Evolutionary conservation across 2,113 vertebrate species (phyloP).

Genomic region (Myocastor coypus): DNA sequence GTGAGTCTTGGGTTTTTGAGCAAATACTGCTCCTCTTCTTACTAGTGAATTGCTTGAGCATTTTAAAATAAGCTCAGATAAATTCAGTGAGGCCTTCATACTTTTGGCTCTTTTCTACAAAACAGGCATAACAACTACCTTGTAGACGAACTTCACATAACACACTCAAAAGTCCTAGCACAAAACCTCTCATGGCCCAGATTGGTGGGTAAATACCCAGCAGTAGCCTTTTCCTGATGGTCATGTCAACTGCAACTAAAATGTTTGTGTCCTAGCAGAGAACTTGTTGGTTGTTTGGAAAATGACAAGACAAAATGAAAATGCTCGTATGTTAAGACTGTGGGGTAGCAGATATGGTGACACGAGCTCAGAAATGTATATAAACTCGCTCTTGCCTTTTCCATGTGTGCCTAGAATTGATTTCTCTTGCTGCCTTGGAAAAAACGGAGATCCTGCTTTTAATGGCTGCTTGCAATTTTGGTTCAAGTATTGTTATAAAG

Average conservation of each 20-base stretch:
- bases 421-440: not conserved
- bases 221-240: no score
- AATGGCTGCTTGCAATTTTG: constrained; percentile 69
- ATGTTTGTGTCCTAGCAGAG: not conserved
- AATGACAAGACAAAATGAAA: not conserved
- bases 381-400: not conserved
- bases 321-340: not conserved
- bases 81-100: not conserved
- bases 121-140: not conserved
- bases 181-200: not conserved
- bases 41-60: not conserved
- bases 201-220: not conserved
- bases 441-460: constrained; percentile 59
- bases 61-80: constrained; percentile 7
- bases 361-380: not conserved
- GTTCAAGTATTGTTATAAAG: constrained; percentile 70
- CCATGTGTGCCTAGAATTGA: not conserved
- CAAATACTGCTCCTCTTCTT: not conserved
- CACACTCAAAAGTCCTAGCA: not conserved
- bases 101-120: not conserved
- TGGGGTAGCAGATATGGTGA: not conserved
- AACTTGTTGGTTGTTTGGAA: not conserved
- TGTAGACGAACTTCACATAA: not conserved
- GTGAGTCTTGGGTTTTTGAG: not conserved
- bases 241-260: no score